These are phyloP conservation scores for Atrina japonica DNA, from an alignment of 2,888 invertebrate genomes.

Conservation along the genomic window DNA sequence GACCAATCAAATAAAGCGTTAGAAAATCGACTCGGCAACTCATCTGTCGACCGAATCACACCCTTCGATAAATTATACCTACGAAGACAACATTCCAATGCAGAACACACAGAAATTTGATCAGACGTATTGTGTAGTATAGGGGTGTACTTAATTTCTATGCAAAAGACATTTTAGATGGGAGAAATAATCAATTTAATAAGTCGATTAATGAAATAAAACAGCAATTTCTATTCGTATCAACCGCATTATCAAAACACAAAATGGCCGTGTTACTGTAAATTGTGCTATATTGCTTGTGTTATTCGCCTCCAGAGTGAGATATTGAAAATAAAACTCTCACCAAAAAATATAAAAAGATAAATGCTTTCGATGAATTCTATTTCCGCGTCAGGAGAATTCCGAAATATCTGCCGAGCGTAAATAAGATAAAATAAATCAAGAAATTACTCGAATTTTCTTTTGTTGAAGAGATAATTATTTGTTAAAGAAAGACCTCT, in stretches of 20 bases:
- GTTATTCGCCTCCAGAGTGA: conserved; percentile 31
- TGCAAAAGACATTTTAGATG: conserved; percentile 20
- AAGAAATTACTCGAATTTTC: background rate
- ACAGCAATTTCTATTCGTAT: conserved; percentile 30
- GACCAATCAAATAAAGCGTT: conserved; percentile 67
- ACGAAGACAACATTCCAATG: conserved; percentile 19
- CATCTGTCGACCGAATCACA: conserved; percentile 51
- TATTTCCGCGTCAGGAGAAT: conserved; percentile 3
- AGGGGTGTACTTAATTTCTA: conserved; percentile 25
- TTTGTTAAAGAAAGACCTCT: too few species aligned
- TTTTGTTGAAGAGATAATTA: too few species aligned
- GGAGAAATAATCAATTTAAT: conserved; percentile 52
- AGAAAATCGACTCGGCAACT: conserved; percentile 54
- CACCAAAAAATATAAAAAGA: conserved; percentile 27
- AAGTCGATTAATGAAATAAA: conserved; percentile 47
- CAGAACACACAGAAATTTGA: conserved; percentile 7
- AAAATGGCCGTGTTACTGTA: conserved; percentile 34
- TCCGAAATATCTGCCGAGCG: conserved; percentile 5
- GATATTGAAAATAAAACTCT: conserved; percentile 19
- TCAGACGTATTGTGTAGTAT: background rate
- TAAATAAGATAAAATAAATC: conserved; percentile 4
- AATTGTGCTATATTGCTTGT: conserved; percentile 20
- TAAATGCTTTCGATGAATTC: conserved; percentile 17
- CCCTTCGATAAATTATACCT: conserved; percentile 35
- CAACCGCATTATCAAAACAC: conserved; percentile 28